Percentiles rank a stretch among this genome's conserved stretches.
phyloP scores from a whole-genome alignment of 2,113 vertebrate species.

The Gallinago undulata region DNA sequence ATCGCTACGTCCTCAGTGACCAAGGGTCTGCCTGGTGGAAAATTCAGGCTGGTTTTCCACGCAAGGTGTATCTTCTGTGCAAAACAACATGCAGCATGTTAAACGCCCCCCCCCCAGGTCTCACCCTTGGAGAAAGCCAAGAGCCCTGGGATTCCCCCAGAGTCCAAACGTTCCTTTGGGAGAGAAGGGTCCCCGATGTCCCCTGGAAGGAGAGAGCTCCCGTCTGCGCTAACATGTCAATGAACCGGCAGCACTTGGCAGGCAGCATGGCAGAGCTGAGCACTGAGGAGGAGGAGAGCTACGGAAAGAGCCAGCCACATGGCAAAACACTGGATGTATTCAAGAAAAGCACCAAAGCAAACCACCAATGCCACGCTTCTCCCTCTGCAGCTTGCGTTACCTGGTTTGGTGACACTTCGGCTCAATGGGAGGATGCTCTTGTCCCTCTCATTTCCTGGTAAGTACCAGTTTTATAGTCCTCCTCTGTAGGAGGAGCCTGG shows the following conservation, averaged over 20 bases:
- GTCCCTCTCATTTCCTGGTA: constrained; percentile 69
- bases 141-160: neutral
- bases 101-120: neutral
- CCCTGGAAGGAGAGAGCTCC: neutral
- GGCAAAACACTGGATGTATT: neutral
- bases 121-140: neutral
- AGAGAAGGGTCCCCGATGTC: neutral
- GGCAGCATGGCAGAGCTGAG: neutral
- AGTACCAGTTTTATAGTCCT: constrained; percentile 59
- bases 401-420: constrained; percentile 55
- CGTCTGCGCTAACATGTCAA: neutral
- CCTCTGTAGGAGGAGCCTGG: constrained; percentile 45
- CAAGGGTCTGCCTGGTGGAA: neutral
- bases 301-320: neutral
- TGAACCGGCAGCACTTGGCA: neutral
- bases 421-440: constrained; percentile 51
- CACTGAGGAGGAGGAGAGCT: neutral
- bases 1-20: neutral
- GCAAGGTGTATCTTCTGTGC: neutral
- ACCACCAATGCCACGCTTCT: neutral
- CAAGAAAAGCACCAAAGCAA: constrained; percentile 11
- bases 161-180: neutral
- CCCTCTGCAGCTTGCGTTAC: constrained; percentile 37
- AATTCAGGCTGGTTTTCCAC: neutral
- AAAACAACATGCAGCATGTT: neutral